Percentiles rank a stretch among this genome's conserved stretches.
Conservation (phyloP, 2,113 vertebrate genomes). For the Bambusicola thoracicus region DNA sequence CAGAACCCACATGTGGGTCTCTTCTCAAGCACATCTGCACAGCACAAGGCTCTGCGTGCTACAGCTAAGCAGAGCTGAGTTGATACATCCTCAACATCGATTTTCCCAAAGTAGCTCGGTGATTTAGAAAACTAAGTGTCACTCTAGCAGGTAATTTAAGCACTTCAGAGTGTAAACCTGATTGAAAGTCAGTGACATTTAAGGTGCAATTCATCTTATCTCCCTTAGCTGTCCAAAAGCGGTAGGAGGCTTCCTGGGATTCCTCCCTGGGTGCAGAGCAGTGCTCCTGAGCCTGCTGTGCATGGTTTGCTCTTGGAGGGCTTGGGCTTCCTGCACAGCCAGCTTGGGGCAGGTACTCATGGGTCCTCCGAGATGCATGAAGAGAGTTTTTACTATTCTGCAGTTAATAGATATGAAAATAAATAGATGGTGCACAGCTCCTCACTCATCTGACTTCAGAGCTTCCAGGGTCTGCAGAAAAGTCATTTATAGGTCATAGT, state of each 20-base stretch:
- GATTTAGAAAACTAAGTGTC: neutral
- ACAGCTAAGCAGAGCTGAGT: fast-evolving
- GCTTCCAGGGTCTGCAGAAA: neutral
- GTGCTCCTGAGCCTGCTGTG: neutral
- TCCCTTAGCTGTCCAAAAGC: neutral
- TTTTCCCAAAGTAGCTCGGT: neutral
- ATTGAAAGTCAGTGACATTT: neutral
- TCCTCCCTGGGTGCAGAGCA: neutral
- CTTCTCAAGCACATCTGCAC: neutral
- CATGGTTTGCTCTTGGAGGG: fast-evolving
- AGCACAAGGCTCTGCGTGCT: neutral
- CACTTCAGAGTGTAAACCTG: neutral
- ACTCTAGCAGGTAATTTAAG: conserved; percentile 2
- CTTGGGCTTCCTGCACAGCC: neutral
- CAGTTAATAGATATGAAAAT: neutral
- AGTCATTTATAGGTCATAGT: neutral
- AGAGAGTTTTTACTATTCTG: neutral
- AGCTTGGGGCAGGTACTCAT: neutral
- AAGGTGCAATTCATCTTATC: neutral
- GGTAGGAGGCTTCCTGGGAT: neutral
- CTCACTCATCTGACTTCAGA: neutral
- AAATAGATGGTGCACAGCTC: neutral
- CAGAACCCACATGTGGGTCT: neutral
- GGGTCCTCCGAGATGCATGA: neutral
- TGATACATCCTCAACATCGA: neutral